These are phyloP conservation scores for Peromyscus attwateri DNA, from an alignment of 2,797 vertebrate genomes.

Conservation along the genomic window DNA sequence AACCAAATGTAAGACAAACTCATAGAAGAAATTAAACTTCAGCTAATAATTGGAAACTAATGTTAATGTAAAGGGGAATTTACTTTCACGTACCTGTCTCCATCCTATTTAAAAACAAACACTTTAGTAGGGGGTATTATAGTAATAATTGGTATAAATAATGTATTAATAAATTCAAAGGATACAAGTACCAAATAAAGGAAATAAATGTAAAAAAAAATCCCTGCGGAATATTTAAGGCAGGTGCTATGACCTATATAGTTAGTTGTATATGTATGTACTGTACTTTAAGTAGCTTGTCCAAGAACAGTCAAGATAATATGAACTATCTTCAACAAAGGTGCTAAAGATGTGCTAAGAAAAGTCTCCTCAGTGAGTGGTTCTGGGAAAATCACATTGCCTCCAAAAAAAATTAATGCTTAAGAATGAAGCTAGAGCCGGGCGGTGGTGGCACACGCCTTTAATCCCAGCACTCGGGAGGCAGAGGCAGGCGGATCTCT, in stretches of 20 bases:
- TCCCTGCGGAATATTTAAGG: background rate
- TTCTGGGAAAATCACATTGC: background rate
- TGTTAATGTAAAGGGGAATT: background rate
- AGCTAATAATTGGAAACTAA: background rate
- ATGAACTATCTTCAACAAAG: background rate
- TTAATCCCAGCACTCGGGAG: too few relatives aligned
- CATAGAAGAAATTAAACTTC: background rate
- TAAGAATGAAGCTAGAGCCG: background rate
- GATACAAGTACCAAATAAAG: background rate
- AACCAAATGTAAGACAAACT: slow-evolving; percentile 9
- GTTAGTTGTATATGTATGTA: background rate
- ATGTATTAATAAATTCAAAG: background rate
- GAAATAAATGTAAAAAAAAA: background rate
- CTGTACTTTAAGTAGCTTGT: background rate
- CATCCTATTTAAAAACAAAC: background rate
- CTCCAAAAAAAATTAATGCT: background rate
- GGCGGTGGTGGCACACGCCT: too few relatives aligned
- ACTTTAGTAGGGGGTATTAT: background rate
- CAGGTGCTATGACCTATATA: background rate
- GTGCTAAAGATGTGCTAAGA: background rate
- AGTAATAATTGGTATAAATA: background rate
- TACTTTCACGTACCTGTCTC: background rate
- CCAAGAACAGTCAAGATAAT: background rate
- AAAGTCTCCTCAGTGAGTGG: background rate
- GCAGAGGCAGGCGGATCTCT: too few relatives aligned